Base-by-base conservation (phyloP, 2,113 vertebrate genomes). In the Gorsachius goisagi region DNA sequence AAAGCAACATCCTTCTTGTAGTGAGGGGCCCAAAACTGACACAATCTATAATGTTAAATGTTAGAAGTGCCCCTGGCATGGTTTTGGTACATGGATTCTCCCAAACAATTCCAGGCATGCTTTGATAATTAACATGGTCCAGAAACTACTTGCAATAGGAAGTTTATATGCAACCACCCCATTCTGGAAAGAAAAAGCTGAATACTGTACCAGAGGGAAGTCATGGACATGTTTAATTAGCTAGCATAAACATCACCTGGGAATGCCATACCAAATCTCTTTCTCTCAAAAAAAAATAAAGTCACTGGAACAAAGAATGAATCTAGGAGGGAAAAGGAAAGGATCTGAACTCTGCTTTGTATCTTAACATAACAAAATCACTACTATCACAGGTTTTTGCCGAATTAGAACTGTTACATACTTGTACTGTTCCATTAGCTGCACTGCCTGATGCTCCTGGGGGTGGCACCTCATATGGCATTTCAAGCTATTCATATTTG, bases 401-500 rank as follows among this genome's bases (percentile, higher is more conserved):
- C 80, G 87, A 62, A 7, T 55, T 23, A 78, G 60, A 88, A 80
- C 76, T 63, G 11, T 89, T 95, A 98, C 93, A 93, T 96, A 97
- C 98, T 98, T 99, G 98, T 98, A 99, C 98, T 99, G 99, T 95
- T 99, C 98, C 97, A 98, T 98, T 55, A 98, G 98, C 98, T 98
- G 98, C 96, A 99, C 98, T 23, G 98, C 98, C 98, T 99, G 98
- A 68, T 98, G 98, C 93, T 99, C 98, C 98, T 99, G 98, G 27
- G 98, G 98, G 91, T 99, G 99, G 49, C 96, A 97, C 96, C 98
- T 98, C 98, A 99, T 98, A 97, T 99, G 99, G 96, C 98, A 98
- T 98, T 99, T 99, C 87, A 99, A 96, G 94, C 98, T 99, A 98
- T 99, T 99, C 98, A 98, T 98, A 95, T 98, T 99, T 96, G 98